Evolutionary conservation across 2,888 invertebrate species (phyloP).

Genomic region (Pyrrhosoma nymphula): DNA sequence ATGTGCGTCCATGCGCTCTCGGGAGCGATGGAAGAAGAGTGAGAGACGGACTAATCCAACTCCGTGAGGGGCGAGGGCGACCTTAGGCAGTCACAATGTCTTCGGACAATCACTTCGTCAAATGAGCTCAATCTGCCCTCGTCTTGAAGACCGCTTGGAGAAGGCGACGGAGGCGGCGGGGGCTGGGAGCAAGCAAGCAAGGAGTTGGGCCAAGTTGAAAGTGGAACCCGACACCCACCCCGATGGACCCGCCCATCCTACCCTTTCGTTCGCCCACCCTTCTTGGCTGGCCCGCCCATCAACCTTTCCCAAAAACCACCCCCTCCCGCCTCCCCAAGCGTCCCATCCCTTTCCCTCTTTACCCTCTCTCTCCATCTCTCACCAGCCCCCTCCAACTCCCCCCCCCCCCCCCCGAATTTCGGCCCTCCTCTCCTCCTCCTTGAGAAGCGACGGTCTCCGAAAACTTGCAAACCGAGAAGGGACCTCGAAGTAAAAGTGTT

Average conservation of each 20-base stretch:
- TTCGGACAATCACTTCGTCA: conserved; percentile 67
- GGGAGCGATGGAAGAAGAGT: not conserved
- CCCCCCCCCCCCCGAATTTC: not conserved
- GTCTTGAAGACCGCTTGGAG: conserved; percentile 44
- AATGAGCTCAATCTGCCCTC: conserved; percentile 64
- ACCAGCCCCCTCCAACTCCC: no score
- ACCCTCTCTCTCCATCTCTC: not conserved
- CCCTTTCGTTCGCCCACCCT: not conserved
- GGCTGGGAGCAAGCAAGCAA: conserved; percentile 32
- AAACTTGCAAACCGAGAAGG: conserved; percentile 66
- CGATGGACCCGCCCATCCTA: conserved; percentile 53
- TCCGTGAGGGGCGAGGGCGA: not conserved
- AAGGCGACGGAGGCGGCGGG: not conserved
- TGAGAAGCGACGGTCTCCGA: conserved; percentile 61
- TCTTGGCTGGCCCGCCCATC: not conserved
- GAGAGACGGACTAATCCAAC: conserved; percentile 54
- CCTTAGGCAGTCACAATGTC: conserved; percentile 45
- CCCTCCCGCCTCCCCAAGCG: not conserved
- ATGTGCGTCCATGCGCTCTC: not conserved
- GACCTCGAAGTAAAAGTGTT: conserved; percentile 57
- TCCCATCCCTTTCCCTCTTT: not conserved
- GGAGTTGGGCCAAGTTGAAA: conserved; percentile 53
- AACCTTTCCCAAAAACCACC: not conserved
- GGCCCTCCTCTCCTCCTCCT: conserved; percentile 28
- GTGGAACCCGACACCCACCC: conserved; percentile 44